A percentile compares a stretch with the other conserved stretches of the same genome.
Conservation (phyloP, 2,888 invertebrate species). For the Entomobrya proxima region DNA sequence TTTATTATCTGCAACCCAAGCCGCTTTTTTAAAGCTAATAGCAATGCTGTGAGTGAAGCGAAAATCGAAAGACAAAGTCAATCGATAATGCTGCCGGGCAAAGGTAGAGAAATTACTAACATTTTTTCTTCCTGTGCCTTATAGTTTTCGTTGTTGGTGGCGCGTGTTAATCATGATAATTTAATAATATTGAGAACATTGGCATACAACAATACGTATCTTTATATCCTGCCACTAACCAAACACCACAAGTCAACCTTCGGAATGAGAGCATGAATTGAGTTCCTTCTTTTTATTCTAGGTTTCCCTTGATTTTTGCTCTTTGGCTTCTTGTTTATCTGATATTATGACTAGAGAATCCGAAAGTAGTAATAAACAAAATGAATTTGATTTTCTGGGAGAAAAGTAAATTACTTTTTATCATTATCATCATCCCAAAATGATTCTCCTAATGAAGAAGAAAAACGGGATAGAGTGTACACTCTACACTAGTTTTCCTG, state of each 20-base stretch:
- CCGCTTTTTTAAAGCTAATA: not conserved
- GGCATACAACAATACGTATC: not conserved
- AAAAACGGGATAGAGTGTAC: constrained; percentile 8
- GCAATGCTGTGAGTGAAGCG: not conserved
- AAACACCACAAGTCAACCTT: constrained; percentile 4
- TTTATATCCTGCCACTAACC: not conserved
- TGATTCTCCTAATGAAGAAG: constrained; percentile 43
- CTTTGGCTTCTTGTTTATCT: not conserved
- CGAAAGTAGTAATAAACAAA: constrained; percentile 29
- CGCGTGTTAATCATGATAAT: constrained; percentile 42
- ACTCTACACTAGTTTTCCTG: not conserved
- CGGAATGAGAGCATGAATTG: constrained; percentile 5
- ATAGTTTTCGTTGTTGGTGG: constrained; percentile 10
- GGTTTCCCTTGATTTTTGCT: too few species aligned
- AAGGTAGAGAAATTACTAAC: constrained; percentile 6
- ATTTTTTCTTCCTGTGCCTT: not conserved
- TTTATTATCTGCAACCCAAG: not conserved
- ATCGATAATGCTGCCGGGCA: constrained; percentile 47
- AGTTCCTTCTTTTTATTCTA: not conserved
- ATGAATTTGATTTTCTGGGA: constrained; percentile 39
- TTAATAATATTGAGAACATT: constrained; percentile 55
- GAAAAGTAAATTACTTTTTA: constrained; percentile 47
- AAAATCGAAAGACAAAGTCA: constrained; percentile 26
- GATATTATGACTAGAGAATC: constrained; percentile 33
- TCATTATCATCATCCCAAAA: constrained; percentile 1